These are phyloP conservation scores for Pampusana beccarii DNA, from an alignment of 2,113 vertebrate genomes.

Conservation along the genomic window DNA sequence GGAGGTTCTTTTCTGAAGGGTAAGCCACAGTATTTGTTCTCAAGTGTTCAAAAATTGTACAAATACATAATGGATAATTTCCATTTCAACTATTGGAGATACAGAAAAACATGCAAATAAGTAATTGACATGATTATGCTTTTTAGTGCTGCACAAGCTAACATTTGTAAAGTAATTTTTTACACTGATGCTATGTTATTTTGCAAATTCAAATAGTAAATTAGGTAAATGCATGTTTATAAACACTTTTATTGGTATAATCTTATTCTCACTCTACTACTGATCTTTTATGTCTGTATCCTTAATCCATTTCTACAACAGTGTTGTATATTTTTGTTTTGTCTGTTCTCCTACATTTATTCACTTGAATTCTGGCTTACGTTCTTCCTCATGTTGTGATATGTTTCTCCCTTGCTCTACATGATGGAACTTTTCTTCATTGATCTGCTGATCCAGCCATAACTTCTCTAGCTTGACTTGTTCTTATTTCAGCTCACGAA, in stretches of 20 bases:
- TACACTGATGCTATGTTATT: not conserved
- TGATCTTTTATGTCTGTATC: not conserved
- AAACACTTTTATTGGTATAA: not conserved
- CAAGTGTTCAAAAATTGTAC: not conserved
- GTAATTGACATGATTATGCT: not conserved
- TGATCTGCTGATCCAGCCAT: not conserved
- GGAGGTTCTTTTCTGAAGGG: not conserved
- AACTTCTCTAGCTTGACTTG: not conserved
- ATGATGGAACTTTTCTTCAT: not conserved
- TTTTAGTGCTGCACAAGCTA: not conserved
- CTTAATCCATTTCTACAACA: not conserved
- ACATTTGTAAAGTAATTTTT: not conserved
- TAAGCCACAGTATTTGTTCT: not conserved
- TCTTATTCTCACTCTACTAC: not conserved
- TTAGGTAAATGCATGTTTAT: not conserved
- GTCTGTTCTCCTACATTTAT: not conserved
- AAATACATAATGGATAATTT: not conserved
- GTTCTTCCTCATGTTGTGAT: not conserved
- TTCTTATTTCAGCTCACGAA: not conserved
- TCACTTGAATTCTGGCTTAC: not conserved
- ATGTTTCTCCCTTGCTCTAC: not conserved
- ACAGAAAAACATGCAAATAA: slow-evolving; percentile 6
- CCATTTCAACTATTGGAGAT: not conserved
- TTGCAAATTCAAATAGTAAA: not conserved
- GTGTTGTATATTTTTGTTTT: not conserved